Percentiles rank a stretch among this genome's conserved stretches.
These are phyloP conservation scores for Empidonax traillii DNA, from an alignment of 2,113 vertebrate species.

Conservation along the genomic window DNA sequence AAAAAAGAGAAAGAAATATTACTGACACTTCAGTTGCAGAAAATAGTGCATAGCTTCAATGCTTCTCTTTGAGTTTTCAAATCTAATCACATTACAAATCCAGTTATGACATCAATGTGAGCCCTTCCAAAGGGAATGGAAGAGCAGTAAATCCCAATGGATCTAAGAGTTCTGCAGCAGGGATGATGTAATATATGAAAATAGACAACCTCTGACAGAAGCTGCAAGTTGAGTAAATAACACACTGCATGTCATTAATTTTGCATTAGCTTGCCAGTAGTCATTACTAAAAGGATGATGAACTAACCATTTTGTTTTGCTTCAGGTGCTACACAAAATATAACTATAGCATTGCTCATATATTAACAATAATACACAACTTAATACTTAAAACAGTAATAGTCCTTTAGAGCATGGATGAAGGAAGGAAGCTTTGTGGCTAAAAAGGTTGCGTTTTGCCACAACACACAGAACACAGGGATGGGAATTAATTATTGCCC, in stretches of 20 bases:
- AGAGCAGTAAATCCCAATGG: constrained; percentile 75
- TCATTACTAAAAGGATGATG: constrained; percentile 45
- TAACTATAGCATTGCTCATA: neutral
- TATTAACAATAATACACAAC: neutral
- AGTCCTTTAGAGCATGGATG: fast-evolving
- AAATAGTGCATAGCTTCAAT: constrained; percentile 49
- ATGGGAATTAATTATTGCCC: neutral
- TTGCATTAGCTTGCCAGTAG: constrained; percentile 60
- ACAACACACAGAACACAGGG: neutral
- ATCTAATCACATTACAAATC: constrained; percentile 62
- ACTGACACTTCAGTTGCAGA: constrained; percentile 47
- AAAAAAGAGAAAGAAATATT: neutral
- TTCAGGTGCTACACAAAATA: neutral
- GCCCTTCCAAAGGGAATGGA: constrained; percentile 68
- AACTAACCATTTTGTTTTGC: neutral
- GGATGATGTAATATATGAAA: constrained; percentile 79
- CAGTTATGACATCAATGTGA: constrained; percentile 68
- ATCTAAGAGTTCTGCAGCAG: constrained; percentile 60
- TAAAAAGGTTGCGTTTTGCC: neutral
- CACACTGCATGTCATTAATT: constrained; percentile 54
- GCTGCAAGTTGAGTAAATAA: constrained; percentile 74
- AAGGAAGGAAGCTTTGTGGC: neutral
- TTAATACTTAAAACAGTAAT: neutral
- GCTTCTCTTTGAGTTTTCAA: constrained; percentile 61
- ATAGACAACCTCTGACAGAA: constrained; percentile 74